phyloP scores from a whole-genome alignment of 2,797 vertebrate species.

The Leucoraja ocellata region DNA sequence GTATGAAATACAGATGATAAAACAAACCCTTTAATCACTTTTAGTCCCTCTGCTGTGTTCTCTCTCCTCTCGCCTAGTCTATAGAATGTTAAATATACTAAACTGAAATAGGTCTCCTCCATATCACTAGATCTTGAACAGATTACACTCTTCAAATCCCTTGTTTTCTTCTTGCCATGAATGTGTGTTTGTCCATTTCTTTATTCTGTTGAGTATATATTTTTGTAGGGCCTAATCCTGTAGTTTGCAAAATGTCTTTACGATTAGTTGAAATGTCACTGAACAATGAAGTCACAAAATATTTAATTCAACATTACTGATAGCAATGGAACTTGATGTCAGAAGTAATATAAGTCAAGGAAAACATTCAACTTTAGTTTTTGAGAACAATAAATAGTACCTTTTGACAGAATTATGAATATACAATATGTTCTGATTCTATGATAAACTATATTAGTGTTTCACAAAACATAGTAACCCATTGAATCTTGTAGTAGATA shows the following conservation, averaged over 20 bases:
- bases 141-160: conserved; percentile 26
- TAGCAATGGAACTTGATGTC: conserved; percentile 53
- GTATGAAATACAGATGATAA: conserved; percentile 34
- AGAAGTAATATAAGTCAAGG: conserved; percentile 56
- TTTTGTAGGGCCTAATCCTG: conserved; percentile 33
- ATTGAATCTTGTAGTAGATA: not conserved
- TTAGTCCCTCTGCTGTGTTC: not conserved
- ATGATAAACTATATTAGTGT: not conserved
- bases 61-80: conserved; percentile 5
- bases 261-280: conserved; percentile 56
- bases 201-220: conserved; percentile 24
- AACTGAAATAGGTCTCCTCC: conserved; percentile 8
- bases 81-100: conserved; percentile 31
- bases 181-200: conserved; percentile 18
- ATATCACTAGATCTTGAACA: conserved; percentile 31
- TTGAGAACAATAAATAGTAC: conserved; percentile 12
- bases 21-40: conserved; percentile 25
- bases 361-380: conserved; percentile 26
- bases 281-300: conserved; percentile 48
- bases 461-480: not conserved
- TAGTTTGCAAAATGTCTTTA: conserved; percentile 44
- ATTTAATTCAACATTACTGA: conserved; percentile 42
- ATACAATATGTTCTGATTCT: not conserved
- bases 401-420: not conserved
- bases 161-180: conserved; percentile 26